Base-by-base conservation (phyloP, 2,797 vertebrate genomes). In the Euphonia xanthogaster region DNA sequence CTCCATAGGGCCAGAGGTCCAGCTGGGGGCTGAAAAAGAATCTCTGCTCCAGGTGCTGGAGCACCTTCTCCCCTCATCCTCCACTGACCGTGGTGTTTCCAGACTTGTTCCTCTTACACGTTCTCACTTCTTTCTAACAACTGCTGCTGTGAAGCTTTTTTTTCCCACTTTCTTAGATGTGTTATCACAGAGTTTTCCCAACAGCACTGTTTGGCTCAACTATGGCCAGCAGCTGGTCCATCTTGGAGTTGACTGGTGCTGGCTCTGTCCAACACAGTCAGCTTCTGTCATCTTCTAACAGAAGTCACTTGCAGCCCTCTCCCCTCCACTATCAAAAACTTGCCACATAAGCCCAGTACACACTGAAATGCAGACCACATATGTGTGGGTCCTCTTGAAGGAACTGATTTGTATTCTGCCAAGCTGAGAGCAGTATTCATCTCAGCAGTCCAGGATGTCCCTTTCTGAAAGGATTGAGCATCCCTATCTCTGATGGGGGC, bases 171-270 rank as follows among this genome's bases (percentile, higher is more conserved):
- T 48, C 40, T 71, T 39, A 54, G 50, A 45, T 30, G 5, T 39
- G 6, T 50, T n/a, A 12, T 9, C 20, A 28, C 19, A 45, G 9
- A 35, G 7, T 22, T 12, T 4, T 75, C 39, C 22, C 35, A 48
- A 0, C 8, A 5, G 27, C 5, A 2, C 37, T n/a, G 13, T n/a
- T 71, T 24, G 51, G 12, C 16, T 75, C 63, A 50, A 22, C 7
- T 65, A 60, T 66, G 62, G 24, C 21, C 14, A 70, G 40, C 35
- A 40, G 33, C 23, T 39, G 44, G 22, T 47, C 45, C 27, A 5
- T 10, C 21, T 24, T 45, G 30, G 48, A 55, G 24, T 8, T 0
- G 0, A 7, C 30, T 35, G 42, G 14, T 25, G 5, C 14, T 25
- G 65, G 2, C 7, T 51, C n/a, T 76, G 37, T 14, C n/a, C 16